Evolutionary conservation across 2,797 vertebrate species (phyloP).

Genomic region (Carapus acus): DNA sequence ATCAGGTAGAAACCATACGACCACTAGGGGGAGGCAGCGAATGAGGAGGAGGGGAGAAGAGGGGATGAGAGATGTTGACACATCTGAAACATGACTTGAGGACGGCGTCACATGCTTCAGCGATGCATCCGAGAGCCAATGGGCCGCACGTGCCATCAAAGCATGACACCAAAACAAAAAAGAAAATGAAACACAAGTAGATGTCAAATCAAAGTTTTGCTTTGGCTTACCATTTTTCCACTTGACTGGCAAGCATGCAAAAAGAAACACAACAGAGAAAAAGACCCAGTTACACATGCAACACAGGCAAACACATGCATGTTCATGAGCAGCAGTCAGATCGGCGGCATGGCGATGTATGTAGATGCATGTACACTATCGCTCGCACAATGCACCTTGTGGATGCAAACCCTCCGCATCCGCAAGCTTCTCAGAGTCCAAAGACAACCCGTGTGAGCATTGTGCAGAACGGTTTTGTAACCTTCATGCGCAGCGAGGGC

Average conservation of each 20-base stretch:
- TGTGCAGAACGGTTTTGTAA: no score
- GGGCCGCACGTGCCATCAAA: constrained; percentile 46
- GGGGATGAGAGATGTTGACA: constrained; percentile 7
- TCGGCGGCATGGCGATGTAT: constrained; percentile 30
- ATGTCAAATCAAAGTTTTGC: constrained; percentile 43
- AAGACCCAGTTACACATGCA: constrained; percentile 78
- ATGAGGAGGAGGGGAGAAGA: constrained; percentile 20
- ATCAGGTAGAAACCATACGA: constrained; percentile 97
- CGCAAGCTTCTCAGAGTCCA: no score
- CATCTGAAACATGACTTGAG: not conserved
- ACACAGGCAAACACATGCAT: constrained; percentile 67
- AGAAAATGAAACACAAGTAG: no score
- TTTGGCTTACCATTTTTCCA: constrained; percentile 96
- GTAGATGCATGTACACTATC: no score
- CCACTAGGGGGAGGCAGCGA: constrained; percentile 75
- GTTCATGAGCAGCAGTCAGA: constrained; percentile 34
- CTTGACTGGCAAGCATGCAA: constrained; percentile 89
- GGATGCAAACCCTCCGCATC: no score
- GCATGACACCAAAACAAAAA: constrained; percentile 13
- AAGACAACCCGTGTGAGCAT: no score
- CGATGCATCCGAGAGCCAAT: constrained; percentile 28
- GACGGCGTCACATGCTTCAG: constrained; percentile 48
- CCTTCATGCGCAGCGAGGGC: constrained; percentile 55
- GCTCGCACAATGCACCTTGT: no score
- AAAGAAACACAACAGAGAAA: constrained; percentile 74